These are phyloP conservation scores for Drosophila yakuba DNA, from an alignment of 1,140 invertebrate species.

Conservation along the genomic window DNA sequence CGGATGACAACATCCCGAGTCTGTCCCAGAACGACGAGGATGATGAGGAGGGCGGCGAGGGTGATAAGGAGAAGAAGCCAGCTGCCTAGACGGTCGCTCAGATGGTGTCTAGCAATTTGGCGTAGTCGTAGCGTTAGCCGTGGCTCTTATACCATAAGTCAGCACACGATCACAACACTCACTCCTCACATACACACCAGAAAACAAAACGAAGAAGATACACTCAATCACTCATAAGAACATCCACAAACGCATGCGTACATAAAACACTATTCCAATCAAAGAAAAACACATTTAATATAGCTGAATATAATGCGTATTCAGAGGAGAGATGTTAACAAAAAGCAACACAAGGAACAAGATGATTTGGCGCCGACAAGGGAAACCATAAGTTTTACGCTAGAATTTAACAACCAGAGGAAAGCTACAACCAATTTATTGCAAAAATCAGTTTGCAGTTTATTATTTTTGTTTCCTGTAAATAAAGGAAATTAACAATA, in stretches of 20 bases:
- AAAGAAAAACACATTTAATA: conserved; percentile 52
- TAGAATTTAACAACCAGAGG: conserved; percentile 64
- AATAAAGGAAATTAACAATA: conserved; percentile 84
- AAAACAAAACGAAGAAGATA: conserved; percentile 11
- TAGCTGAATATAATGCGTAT: conserved; percentile 57
- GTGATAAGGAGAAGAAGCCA: conserved; percentile 66
- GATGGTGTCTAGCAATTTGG: conserved; percentile 60
- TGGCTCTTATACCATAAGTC: conserved; percentile 72
- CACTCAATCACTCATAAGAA: conserved; percentile 33
- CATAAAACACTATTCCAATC: conserved; percentile 67
- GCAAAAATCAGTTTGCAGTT: conserved; percentile 73
- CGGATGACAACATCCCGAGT: conserved; percentile 80
- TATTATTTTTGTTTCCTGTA: conserved; percentile 83
- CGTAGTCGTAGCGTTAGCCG: conserved; percentile 69
- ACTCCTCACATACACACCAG: conserved; percentile 16
- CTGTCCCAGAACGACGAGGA: conserved; percentile 81
- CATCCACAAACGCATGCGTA: conserved; percentile 48
- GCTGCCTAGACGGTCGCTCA: conserved; percentile 48
- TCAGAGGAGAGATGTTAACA: conserved; percentile 53
- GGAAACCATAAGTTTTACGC: conserved; percentile 64
- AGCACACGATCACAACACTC: conserved; percentile 41
- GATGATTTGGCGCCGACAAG: conserved; percentile 60
- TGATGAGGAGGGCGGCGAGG: conserved; percentile 67
- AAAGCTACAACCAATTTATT: conserved; percentile 79
- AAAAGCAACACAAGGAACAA: conserved; percentile 55